Evolutionary conservation across 2,113 vertebrate species (phyloP).

Genomic region (Mormoops blainvillei): DNA sequence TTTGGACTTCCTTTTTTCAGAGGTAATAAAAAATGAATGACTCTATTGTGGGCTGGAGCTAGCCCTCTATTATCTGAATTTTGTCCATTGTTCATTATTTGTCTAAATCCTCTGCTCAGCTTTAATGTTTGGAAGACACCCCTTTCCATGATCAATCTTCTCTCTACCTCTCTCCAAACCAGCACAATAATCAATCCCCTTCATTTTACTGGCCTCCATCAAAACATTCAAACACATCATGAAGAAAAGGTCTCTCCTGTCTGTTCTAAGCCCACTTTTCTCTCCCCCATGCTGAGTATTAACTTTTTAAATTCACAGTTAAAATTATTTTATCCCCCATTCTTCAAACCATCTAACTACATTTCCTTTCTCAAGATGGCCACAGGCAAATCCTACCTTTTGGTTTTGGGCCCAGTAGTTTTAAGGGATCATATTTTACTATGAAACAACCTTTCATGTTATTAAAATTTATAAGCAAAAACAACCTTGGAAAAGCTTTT

Average conservation of each 20-base stretch:
- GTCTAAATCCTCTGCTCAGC: background rate
- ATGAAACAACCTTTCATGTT: background rate
- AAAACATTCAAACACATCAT: background rate
- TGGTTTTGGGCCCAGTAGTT: background rate
- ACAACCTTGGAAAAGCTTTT: background rate
- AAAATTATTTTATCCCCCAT: background rate
- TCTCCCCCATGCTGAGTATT: background rate
- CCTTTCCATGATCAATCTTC: fast-evolving
- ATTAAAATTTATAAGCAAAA: constrained; percentile 37
- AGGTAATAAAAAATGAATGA: background rate
- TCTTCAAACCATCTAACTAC: background rate
- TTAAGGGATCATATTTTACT: background rate
- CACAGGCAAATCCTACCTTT: background rate
- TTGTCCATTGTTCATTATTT: background rate
- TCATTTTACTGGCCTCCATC: background rate
- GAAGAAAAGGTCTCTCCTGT: background rate
- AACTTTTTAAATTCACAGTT: background rate
- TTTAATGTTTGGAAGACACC: too few relatives aligned
- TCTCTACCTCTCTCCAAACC: background rate
- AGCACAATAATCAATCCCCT: background rate
- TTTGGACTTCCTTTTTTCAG: background rate
- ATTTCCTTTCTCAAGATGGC: background rate
- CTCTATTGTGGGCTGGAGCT: background rate
- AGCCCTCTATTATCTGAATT: too few relatives aligned
- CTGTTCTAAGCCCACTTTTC: background rate